phyloP scores from a whole-genome alignment of 2,888 invertebrate species.

The Parnassius glacialis region DNA sequence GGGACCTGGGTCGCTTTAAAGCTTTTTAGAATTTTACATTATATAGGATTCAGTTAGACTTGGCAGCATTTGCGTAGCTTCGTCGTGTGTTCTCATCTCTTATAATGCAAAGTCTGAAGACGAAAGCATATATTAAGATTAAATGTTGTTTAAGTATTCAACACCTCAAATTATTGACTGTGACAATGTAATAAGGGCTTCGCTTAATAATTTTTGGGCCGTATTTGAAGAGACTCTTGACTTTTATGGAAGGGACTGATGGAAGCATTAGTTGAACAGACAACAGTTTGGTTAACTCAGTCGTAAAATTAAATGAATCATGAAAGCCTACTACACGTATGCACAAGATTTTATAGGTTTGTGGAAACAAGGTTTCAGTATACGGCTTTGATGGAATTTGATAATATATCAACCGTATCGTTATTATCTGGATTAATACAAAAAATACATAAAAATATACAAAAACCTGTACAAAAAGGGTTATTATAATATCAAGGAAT shows the following conservation, averaged over 20 bases:
- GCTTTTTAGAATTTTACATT: no score
- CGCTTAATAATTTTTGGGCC: background rate
- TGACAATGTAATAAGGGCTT: background rate
- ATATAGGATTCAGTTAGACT: no score
- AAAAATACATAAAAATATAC: no score
- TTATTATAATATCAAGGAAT: no score
- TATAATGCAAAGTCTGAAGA: background rate
- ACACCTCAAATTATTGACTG: background rate
- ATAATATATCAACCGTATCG: background rate
- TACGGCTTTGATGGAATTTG: background rate
- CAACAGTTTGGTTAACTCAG: conserved; percentile 77
- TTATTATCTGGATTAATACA: no score
- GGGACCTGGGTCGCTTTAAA: background rate
- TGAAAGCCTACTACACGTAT: conserved; percentile 73
- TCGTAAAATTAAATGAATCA: conserved; percentile 79
- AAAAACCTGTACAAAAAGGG: no score
- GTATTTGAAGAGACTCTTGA: conserved; percentile 8
- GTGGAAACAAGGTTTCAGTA: conserved; percentile 10
- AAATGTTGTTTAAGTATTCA: no score
- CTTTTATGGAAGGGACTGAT: conserved; percentile 23
- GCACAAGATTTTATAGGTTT: conserved; percentile 69
- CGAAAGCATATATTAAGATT: background rate
- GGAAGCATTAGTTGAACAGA: conserved; percentile 19
- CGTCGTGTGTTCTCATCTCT: no score
- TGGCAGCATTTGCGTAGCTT: no score